Conservation (phyloP, 1,140 invertebrate species). For the Brachystomella parvula region DNA sequence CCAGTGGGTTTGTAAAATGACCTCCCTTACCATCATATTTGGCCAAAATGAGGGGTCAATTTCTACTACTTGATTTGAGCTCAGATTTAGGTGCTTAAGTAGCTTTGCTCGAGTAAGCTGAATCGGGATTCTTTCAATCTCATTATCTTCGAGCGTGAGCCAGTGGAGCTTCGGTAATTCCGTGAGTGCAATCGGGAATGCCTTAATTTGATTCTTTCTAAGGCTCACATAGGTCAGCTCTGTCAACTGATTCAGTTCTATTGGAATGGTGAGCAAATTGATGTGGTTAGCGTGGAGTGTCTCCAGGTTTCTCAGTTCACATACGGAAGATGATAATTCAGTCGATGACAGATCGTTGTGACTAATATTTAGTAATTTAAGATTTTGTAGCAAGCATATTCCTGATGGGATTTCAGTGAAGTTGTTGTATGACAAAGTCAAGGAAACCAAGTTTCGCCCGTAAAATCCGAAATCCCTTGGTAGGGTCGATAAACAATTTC, state of each 20-base stretch:
- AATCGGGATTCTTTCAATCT: not conserved
- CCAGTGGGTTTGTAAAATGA: not conserved
- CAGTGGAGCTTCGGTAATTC: not conserved
- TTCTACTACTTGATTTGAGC: not conserved
- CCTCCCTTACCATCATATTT: not conserved
- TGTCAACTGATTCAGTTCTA: not conserved
- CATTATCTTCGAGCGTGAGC: not conserved
- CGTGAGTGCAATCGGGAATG: not conserved
- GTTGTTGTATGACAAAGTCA: not conserved
- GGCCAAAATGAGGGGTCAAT: not conserved
- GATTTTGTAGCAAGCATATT: not conserved
- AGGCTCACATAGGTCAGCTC: slow-evolving; percentile 1
- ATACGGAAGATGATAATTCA: not conserved
- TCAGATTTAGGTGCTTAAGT: slow-evolving; percentile 14
- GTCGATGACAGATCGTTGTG: slow-evolving; percentile 8
- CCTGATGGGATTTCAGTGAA: not conserved
- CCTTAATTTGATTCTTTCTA: not conserved
- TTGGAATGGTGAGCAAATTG: not conserved
- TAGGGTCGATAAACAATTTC: not conserved
- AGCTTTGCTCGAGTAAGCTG: not conserved
- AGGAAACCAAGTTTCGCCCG: not conserved
- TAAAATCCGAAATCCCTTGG: not conserved
- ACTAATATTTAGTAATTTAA: slow-evolving; percentile 14
- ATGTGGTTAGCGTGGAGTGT: not conserved
- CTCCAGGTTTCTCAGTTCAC: slow-evolving; percentile 8